Percentiles rank a stretch among this genome's conserved stretches.
Conservation (phyloP, 2,888 invertebrate species). For the Perizoma flavofasciatum region DNA sequence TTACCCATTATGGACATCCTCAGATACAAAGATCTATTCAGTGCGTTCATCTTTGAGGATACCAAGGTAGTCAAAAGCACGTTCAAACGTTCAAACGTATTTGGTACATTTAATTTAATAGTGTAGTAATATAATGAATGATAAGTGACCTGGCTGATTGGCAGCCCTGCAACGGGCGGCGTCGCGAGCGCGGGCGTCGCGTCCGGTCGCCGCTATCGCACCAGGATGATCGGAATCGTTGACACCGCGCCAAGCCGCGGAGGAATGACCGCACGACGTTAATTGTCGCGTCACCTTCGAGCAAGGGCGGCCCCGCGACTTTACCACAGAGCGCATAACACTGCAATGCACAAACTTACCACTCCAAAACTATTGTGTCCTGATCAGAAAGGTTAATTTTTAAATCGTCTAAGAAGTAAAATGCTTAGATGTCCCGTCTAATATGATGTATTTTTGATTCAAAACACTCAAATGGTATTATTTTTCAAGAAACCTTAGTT, state of each 20-base stretch:
- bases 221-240: conserved; percentile 78
- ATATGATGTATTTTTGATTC: too few species aligned
- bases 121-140: too few species aligned
- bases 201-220: conserved; percentile 66
- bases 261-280: conserved; percentile 78
- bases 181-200: conserved; percentile 53
- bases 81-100: too few species aligned
- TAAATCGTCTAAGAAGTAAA: too few species aligned
- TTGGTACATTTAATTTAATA: too few species aligned
- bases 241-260: conserved; percentile 73
- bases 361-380: not conserved
- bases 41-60: too few species aligned
- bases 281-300: conserved; percentile 80
- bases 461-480: too few species aligned
- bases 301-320: conserved; percentile 61
- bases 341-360: not conserved
- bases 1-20: too few species aligned
- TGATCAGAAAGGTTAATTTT: not conserved
- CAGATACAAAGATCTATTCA: too few species aligned
- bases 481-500: too few species aligned
- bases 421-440: too few species aligned
- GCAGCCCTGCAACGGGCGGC: conserved; percentile 43
- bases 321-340: not conserved
- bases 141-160: conserved; percentile 5
- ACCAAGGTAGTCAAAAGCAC: too few species aligned